These are phyloP conservation scores for Axis porcinus DNA, from an alignment of 2,113 vertebrate genomes.

Conservation along the genomic window DNA sequence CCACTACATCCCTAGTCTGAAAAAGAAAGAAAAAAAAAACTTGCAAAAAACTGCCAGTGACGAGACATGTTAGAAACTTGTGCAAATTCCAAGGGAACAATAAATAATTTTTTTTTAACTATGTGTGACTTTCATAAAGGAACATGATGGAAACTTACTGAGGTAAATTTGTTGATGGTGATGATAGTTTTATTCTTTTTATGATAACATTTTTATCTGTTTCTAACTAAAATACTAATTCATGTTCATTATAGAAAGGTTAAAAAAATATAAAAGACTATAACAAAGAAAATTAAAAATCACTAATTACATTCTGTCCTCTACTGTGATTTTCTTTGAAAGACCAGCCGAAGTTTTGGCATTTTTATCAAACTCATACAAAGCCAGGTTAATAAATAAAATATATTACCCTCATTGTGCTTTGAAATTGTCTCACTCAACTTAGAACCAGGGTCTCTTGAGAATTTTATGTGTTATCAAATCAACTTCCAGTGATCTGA, in stretches of 20 bases:
- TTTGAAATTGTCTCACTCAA: conserved; percentile 2
- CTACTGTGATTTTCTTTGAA: neutral
- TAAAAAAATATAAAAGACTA: neutral
- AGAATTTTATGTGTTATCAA: neutral
- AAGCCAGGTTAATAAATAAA: conserved; percentile 1
- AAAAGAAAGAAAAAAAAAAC: neutral
- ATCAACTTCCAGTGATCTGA: neutral
- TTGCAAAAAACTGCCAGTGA: neutral
- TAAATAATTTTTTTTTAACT: neutral
- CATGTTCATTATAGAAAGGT: neutral
- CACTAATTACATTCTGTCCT: neutral
- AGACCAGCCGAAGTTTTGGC: neutral
- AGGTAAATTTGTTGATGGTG: neutral
- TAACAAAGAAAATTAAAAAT: conserved; percentile 24
- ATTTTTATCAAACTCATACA: conserved; percentile 5
- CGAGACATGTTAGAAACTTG: neutral
- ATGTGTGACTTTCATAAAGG: neutral
- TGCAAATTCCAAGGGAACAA: neutral
- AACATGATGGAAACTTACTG: neutral
- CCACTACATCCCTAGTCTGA: neutral
- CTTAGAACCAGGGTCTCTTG: neutral
- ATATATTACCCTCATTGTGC: neutral
- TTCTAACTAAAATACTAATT: neutral
- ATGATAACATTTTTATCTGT: neutral
- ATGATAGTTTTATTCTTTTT: neutral